Evolutionary conservation across 2,888 invertebrate species (phyloP).

Genomic region (Microchrysa polita): DNA sequence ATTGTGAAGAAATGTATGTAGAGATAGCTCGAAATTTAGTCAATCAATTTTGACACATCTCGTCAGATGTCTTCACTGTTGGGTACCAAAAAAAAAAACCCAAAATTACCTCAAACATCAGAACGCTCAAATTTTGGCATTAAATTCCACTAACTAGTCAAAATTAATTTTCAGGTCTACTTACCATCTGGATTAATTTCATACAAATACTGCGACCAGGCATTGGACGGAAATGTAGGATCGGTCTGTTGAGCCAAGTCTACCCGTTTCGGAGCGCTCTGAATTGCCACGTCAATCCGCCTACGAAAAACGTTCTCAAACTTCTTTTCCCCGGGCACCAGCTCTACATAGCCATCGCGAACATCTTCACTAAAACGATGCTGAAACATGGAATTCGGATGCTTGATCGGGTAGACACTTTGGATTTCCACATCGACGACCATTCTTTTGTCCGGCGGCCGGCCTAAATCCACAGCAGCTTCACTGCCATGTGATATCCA

Average conservation of each 20-base stretch:
- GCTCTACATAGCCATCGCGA: conserved; percentile 76
- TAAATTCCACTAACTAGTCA: background rate
- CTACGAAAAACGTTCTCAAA: conserved; percentile 69
- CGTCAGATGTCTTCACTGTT: too few relatives aligned
- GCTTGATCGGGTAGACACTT: conserved; percentile 68
- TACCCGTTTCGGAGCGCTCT: conserved; percentile 67
- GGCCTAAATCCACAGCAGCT: conserved; percentile 68
- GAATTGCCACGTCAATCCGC: conserved; percentile 69
- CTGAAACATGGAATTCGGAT: conserved; percentile 66
- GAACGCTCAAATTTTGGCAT: background rate
- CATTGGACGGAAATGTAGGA: conserved; percentile 73
- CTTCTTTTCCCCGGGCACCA: conserved; percentile 68
- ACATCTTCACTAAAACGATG: conserved; percentile 69
- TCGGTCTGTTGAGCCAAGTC: conserved; percentile 73
- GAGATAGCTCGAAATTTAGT: too few relatives aligned
- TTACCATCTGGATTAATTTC: conserved; percentile 56
- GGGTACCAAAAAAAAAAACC: too few relatives aligned
- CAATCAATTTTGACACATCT: too few relatives aligned
- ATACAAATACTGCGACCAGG: conserved; percentile 74
- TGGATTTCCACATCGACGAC: conserved; percentile 75
- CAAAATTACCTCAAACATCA: too few relatives aligned
- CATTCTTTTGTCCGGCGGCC: conserved; percentile 68
- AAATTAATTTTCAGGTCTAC: background rate
- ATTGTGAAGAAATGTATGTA: too few relatives aligned
- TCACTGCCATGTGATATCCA: conserved; percentile 76